Percentiles rank a stretch among this genome's conserved stretches.
Evolutionary conservation across 1,140 invertebrate genomes (phyloP).

Genomic region (Drosophila kanapiae): DNA sequence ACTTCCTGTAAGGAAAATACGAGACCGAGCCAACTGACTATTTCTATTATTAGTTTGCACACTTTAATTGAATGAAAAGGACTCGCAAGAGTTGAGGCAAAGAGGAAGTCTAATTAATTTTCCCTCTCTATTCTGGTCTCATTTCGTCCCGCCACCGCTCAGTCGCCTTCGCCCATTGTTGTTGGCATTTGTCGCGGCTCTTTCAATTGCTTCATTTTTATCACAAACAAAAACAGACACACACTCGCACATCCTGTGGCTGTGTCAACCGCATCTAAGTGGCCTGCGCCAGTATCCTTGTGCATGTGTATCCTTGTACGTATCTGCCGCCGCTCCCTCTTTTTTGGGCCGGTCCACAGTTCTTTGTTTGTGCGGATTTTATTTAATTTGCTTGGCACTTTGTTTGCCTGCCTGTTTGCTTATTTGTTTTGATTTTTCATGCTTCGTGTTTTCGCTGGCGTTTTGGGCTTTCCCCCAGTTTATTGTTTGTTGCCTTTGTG

Average conservation of each 20-base stretch:
- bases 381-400: constrained; percentile 76
- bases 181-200: constrained; percentile 40
- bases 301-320: constrained; percentile 31
- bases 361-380: constrained; percentile 57
- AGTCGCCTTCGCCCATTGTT: constrained; percentile 33
- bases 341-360: constrained; percentile 29
- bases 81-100: constrained; percentile 35
- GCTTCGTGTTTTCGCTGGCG: constrained; percentile 44
- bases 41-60: constrained; percentile 37
- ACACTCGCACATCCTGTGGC: constrained; percentile 37
- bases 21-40: constrained; percentile 14
- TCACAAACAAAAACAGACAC: constrained; percentile 46
- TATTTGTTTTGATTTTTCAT: constrained; percentile 78
- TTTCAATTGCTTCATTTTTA: constrained; percentile 63
- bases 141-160: constrained; percentile 11
- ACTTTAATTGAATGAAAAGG: constrained; percentile 42
- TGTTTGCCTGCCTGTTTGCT: constrained; percentile 69
- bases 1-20: background rate
- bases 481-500: constrained; percentile 29
- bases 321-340: constrained; percentile 22
- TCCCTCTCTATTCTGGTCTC: constrained; percentile 9
- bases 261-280: constrained; percentile 57
- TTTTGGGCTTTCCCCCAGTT: constrained; percentile 33
- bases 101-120: constrained; percentile 49
- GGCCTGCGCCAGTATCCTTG: constrained; percentile 49